Conservation (phyloP, 1,140 invertebrate genomes). For the Megathymus violae region DNA sequence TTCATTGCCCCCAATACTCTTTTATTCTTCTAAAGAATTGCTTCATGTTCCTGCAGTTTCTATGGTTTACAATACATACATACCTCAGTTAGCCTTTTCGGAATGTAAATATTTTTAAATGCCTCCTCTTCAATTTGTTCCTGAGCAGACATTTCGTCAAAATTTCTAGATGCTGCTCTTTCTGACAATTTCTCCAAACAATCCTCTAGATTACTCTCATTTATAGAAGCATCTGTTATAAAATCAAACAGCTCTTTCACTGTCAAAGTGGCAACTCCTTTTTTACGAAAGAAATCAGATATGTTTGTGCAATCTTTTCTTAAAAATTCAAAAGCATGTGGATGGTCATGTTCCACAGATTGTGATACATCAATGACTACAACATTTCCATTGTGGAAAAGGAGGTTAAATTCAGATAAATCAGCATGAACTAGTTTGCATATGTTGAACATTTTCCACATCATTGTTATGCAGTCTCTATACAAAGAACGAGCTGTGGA, state of each 20-base stretch:
- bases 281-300: slow-evolving; percentile 95
- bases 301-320: slow-evolving; percentile 98
- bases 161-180: slow-evolving; percentile 85
- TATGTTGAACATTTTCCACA: slow-evolving; percentile 97
- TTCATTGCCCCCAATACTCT: too few relatives aligned
- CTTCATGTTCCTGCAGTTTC: too few relatives aligned
- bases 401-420: slow-evolving; percentile 98
- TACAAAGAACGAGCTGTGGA: slow-evolving; percentile 92
- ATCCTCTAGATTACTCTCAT: slow-evolving; percentile 91
- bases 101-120: slow-evolving; percentile 97
- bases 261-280: slow-evolving; percentile 94
- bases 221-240: slow-evolving; percentile 95
- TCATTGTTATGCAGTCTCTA: slow-evolving; percentile 93
- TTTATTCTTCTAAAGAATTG: too few relatives aligned
- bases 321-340: slow-evolving; percentile 96
- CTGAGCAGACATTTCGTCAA: slow-evolving; percentile 86
- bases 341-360: slow-evolving; percentile 99
- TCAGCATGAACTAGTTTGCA: slow-evolving; percentile 98
- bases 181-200: slow-evolving; percentile 90
- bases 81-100: slow-evolving; percentile 96
- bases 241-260: slow-evolving; percentile 98
- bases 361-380: slow-evolving; percentile 99
- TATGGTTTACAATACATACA: too few relatives aligned
- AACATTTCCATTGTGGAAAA: slow-evolving; percentile 93
- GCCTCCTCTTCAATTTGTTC: slow-evolving; percentile 93